Conservation (phyloP, 1,140 invertebrate species). For the Teleopsis dalmanni region DNA sequence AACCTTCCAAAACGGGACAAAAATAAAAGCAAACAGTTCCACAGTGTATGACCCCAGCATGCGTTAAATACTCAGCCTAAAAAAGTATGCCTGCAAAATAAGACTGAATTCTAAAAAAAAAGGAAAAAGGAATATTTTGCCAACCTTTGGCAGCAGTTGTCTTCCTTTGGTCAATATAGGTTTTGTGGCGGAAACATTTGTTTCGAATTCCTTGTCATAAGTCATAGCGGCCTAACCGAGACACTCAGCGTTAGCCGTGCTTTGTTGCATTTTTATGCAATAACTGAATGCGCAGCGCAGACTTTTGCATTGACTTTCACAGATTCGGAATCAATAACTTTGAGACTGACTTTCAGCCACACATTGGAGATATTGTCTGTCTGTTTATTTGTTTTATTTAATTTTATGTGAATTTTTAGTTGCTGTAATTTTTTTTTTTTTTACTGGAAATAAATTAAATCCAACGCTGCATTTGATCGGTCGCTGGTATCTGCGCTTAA, state of each 20-base stretch:
- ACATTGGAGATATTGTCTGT: too few relatives aligned
- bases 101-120: too few relatives aligned
- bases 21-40: background rate
- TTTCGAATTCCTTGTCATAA: conserved; percentile 14
- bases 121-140: too few relatives aligned
- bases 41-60: conserved; percentile 1
- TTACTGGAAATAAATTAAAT: conserved; percentile 15
- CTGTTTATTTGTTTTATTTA: too few relatives aligned
- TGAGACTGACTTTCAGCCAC: too few relatives aligned
- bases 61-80: conserved; percentile 7
- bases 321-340: too few relatives aligned
- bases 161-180: conserved; percentile 10
- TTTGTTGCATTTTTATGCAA: too few relatives aligned
- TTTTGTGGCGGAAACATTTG: conserved; percentile 15
- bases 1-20: background rate
- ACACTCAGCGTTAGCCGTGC: too few relatives aligned
- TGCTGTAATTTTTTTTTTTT: too few relatives aligned
- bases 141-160: background rate
- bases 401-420: too few relatives aligned
- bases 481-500: background rate
- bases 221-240: conserved; percentile 12
- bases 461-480: background rate
- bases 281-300: too few relatives aligned
- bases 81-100: conserved; percentile 2
- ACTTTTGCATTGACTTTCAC: too few relatives aligned